Percentiles rank a stretch among this genome's conserved stretches.
These are phyloP conservation scores for Urocolius indicus DNA, from an alignment of 2,113 vertebrate species.

Conservation along the genomic window DNA sequence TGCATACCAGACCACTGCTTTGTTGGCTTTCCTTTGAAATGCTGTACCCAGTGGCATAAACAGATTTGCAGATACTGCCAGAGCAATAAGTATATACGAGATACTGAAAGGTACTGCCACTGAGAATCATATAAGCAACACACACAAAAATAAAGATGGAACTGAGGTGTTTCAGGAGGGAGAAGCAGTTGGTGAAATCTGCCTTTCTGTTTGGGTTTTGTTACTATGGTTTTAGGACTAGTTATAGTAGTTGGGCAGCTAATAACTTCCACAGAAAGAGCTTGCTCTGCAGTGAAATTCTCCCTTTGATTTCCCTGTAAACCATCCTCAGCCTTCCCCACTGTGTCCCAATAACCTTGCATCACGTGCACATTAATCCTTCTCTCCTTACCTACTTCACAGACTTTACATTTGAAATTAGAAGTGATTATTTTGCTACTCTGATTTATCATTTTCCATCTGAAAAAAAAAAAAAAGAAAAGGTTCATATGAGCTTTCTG, in stretches of 20 bases:
- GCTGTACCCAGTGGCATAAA: background rate
- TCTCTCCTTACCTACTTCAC: conserved; percentile 35
- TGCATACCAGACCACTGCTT: background rate
- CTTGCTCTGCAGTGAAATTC: conserved; percentile 70
- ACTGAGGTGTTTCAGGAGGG: background rate
- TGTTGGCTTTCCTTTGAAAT: background rate
- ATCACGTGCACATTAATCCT: conserved; percentile 58
- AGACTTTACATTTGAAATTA: conserved; percentile 69
- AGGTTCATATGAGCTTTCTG: conserved; percentile 45
- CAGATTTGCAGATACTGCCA: background rate
- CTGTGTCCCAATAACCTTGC: conserved; percentile 61
- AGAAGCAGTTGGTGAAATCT: background rate
- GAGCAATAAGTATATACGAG: background rate
- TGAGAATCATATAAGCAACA: background rate
- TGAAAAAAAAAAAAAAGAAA: conserved; percentile 27
- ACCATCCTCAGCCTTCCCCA: background rate
- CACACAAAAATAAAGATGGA: background rate
- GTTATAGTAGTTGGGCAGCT: conserved; percentile 66
- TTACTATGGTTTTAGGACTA: conserved; percentile 52
- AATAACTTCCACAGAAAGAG: conserved; percentile 64
- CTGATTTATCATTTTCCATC: conserved; percentile 69
- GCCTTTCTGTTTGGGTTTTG: conserved; percentile 48
- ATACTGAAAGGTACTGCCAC: background rate
- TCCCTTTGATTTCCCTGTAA: conserved; percentile 70
- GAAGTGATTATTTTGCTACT: conserved; percentile 64